Evolutionary conservation across 2,797 vertebrate genomes (phyloP).

Genomic region (Diplodus sargus): DNA sequence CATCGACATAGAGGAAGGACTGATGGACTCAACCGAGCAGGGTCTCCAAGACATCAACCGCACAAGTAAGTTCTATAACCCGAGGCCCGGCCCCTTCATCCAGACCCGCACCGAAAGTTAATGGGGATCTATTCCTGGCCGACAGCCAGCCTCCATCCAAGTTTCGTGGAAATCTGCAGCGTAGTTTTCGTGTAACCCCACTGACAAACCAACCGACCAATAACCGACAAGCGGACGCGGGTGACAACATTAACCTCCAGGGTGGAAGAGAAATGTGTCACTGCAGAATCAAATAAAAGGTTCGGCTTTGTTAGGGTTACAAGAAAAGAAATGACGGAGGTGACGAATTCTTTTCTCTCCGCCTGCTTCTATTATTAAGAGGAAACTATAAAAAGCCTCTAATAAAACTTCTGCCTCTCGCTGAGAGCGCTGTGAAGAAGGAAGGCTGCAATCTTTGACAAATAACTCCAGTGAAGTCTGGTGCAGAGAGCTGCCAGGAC

Average conservation of each 20-base stretch:
- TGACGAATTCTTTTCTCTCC: neutral
- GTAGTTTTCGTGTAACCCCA: too few relatives aligned
- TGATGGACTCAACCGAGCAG: conserved; percentile 72
- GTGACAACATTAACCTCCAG: too few relatives aligned
- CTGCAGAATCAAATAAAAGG: neutral
- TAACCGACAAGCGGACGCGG: too few relatives aligned
- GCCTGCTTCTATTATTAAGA: neutral
- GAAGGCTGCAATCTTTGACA: neutral
- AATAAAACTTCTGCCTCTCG: neutral
- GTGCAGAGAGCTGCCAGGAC: neutral
- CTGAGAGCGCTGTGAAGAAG: neutral
- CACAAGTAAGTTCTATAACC: conserved; percentile 86
- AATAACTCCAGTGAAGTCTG: conserved; percentile 6
- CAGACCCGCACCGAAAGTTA: too few relatives aligned
- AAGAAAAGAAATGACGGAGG: neutral
- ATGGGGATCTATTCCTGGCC: too few relatives aligned
- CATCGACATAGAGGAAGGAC: conserved; percentile 83
- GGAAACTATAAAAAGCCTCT: neutral
- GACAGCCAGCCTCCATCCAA: too few relatives aligned
- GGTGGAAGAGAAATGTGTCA: neutral
- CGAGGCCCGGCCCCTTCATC: too few relatives aligned
- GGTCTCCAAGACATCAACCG: conserved; percentile 84
- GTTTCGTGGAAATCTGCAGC: too few relatives aligned
- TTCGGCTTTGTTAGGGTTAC: neutral
- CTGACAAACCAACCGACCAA: too few relatives aligned